Evolutionary conservation across 2,888 invertebrate genomes (phyloP).

Genomic region (Tiliacea citrago): DNA sequence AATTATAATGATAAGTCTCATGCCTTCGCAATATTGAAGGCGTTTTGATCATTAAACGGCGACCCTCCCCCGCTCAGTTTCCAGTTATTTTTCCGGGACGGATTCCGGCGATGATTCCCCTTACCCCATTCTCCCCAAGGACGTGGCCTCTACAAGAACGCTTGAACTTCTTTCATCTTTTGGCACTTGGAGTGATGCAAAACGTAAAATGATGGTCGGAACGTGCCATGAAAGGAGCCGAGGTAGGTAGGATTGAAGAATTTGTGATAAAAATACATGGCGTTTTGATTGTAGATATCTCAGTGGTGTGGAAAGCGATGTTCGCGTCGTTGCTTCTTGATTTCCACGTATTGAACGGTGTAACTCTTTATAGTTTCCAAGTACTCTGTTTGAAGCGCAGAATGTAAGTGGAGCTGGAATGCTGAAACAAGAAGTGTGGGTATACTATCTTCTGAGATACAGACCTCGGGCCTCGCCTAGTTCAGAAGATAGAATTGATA

Average conservation of each 20-base stretch:
- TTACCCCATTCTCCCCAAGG: constrained; percentile 76
- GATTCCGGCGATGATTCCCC: constrained; percentile 74
- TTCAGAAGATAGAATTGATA: no score
- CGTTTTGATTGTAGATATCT: constrained; percentile 57
- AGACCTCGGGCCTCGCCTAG: no score
- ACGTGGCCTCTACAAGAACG: constrained; percentile 76
- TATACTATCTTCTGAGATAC: background rate
- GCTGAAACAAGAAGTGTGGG: background rate
- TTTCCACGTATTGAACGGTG: constrained; percentile 19
- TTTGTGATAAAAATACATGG: constrained; percentile 54
- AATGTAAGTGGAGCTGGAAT: background rate
- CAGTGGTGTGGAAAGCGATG: constrained; percentile 50
- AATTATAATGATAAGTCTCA: constrained; percentile 88
- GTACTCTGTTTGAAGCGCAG: constrained; percentile 4
- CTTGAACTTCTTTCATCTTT: constrained; percentile 85
- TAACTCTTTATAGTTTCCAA: constrained; percentile 39
- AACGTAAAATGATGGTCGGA: constrained; percentile 73
- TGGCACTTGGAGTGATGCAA: constrained; percentile 75
- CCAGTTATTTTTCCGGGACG: constrained; percentile 81
- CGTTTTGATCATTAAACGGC: constrained; percentile 87
- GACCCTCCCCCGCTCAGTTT: constrained; percentile 71
- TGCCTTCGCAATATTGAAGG: constrained; percentile 88
- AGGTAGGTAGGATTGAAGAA: constrained; percentile 53
- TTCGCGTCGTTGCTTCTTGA: constrained; percentile 35
- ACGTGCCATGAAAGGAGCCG: constrained; percentile 67